phyloP scores from a whole-genome alignment of 2,113 vertebrate species.

The Balaeniceps rex region DNA sequence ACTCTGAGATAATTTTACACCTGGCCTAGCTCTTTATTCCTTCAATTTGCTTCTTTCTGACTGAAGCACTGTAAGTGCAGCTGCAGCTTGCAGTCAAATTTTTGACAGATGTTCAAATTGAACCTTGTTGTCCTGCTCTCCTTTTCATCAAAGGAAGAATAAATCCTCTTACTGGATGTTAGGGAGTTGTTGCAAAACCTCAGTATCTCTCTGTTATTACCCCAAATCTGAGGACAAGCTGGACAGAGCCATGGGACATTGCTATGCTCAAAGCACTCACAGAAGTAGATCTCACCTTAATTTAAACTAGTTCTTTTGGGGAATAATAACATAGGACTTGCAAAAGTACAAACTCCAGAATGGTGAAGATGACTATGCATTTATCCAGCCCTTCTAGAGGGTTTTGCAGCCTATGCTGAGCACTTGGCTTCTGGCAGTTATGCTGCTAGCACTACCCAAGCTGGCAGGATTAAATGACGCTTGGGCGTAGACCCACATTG shows the following conservation, averaged over 20 bases:
- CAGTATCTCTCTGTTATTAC: background rate
- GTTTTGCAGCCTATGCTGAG: background rate
- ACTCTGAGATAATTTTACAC: background rate
- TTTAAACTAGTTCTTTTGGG: background rate
- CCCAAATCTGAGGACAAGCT: background rate
- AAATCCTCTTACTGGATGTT: background rate
- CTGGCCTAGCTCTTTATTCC: background rate
- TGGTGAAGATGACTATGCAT: background rate
- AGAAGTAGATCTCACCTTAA: background rate
- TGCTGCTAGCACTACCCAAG: background rate
- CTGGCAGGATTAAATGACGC: background rate
- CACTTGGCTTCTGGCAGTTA: background rate
- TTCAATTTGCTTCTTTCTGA: background rate
- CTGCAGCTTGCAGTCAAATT: background rate
- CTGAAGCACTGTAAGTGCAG: background rate
- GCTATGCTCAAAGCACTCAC: background rate
- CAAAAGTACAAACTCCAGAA: background rate
- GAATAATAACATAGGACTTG: background rate
- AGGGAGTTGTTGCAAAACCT: background rate
- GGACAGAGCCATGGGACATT: background rate
- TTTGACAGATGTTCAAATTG: background rate
- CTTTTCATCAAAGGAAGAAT: background rate
- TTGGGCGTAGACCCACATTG: background rate
- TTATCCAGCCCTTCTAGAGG: background rate
- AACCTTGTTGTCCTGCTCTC: background rate